Evolutionary conservation across 2,113 vertebrate species (phyloP).

Genomic region (Ptilonorhynchus violaceus): DNA sequence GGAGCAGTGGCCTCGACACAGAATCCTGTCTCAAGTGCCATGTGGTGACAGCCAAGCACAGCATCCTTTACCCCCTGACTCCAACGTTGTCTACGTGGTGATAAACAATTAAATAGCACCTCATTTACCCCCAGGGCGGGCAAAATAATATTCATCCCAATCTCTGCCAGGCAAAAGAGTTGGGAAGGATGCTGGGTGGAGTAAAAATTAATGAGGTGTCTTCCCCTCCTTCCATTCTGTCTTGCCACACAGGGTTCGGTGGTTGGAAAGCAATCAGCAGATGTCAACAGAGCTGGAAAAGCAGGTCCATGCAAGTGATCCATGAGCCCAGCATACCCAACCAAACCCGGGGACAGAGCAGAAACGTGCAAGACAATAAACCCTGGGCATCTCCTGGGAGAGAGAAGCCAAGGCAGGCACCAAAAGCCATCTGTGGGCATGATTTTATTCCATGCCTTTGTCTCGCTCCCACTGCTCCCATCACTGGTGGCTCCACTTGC

Average conservation of each 20-base stretch:
- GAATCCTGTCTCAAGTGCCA: not conserved
- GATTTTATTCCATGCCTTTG: not conserved
- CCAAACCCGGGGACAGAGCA: not conserved
- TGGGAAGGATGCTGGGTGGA: not conserved
- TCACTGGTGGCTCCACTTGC: not conserved
- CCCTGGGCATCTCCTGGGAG: not conserved
- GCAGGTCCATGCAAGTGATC: not conserved
- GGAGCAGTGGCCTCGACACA: fast-evolving
- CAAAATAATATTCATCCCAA: not conserved
- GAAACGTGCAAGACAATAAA: not conserved
- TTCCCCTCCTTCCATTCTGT: not conserved
- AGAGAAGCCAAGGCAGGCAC: not conserved
- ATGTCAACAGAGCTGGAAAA: not conserved
- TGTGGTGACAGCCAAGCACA: not conserved
- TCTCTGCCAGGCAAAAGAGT: not conserved
- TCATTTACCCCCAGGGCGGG: not conserved
- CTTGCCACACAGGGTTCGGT: not conserved
- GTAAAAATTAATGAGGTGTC: not conserved
- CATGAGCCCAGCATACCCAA: not conserved
- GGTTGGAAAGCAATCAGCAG: not conserved
- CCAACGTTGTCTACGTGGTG: not conserved
- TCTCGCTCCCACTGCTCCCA: not conserved
- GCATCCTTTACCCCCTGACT: not conserved
- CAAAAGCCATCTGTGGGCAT: not conserved
- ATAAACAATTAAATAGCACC: not conserved